Evolutionary conservation across 2,113 vertebrate genomes (phyloP), one percentile per base, ranked within the genome.

Genomic region (Mandrillus leucophaeus): DNA sequence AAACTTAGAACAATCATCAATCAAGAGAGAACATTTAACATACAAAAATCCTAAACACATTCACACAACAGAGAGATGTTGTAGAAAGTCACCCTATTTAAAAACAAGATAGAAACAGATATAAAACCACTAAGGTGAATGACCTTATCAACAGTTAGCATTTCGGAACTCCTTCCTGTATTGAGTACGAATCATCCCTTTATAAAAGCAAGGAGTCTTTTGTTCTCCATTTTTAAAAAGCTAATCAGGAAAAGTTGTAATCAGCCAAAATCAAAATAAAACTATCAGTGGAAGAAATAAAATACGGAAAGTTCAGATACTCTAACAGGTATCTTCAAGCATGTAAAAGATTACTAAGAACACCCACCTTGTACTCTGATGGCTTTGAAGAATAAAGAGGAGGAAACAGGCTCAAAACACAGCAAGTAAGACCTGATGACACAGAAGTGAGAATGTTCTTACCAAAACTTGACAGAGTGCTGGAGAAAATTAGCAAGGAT

Each of bases 361-460:
- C 55, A 79, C 8, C n/a, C 68, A 96, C 83, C 83, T 79, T 79
- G 35, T 30, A 90, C 14, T 57, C 48, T 1, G 8, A 43, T 22
- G 35, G 61, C 68, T 95, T 81, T 79, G 40, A 92, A 98, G 79
- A 96, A 78, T 64, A 86, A 78, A 95, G 43, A 82, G 92, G 50
- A 88, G 1, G 12, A 94, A 84, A n/a, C 3, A 5, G 14, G 23
- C 52, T 96, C 6, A 55, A 91, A 93, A 76, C 61, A 57, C 3
- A 84, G 57, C 88, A 87, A 61, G 61, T 55, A 84, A 93, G 84
- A 83, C 61, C 75, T 50, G 27, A 89, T 17, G n/a, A 89, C 61
- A 81, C 12, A 92, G 22, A 90, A 72, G 61, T 73, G 59, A 93
- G 81, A 90, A 84, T 52, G 57, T 43, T 61, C 66, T 45, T 61